These are phyloP conservation scores for Cheiracanthium punctorium DNA, from an alignment of 2,888 invertebrate genomes.

Conservation along the genomic window DNA sequence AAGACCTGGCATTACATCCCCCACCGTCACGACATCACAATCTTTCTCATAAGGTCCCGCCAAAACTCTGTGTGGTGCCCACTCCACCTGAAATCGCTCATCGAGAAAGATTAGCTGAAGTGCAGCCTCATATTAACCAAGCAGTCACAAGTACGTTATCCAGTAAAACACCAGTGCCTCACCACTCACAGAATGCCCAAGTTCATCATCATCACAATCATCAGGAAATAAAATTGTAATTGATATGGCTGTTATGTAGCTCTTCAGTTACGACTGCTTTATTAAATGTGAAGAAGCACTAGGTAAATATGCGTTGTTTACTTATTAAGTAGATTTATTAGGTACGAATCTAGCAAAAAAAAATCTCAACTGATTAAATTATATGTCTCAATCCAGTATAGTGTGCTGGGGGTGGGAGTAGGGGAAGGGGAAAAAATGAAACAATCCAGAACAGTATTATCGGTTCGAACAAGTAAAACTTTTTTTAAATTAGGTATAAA, in stretches of 20 bases:
- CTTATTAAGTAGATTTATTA: too few species aligned
- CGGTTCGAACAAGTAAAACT: too few species aligned
- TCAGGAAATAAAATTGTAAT: constrained; percentile 52
- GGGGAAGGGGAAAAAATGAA: too few species aligned
- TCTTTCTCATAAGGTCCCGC: constrained; percentile 32
- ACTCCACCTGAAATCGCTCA: constrained; percentile 36
- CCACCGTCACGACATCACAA: constrained; percentile 20
- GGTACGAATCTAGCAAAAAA: too few species aligned
- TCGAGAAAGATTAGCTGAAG: constrained; percentile 54
- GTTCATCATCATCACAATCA: constrained; percentile 39
- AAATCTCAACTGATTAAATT: too few species aligned
- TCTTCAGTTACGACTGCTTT: constrained; percentile 21
- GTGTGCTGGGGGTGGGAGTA: too few species aligned
- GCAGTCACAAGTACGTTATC: background rate
- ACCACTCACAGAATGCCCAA: constrained; percentile 43
- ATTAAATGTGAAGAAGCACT: constrained; percentile 15
- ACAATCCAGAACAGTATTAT: too few species aligned
- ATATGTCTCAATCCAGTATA: too few species aligned
- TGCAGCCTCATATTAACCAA: constrained; percentile 28
- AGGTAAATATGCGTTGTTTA: constrained; percentile 45
- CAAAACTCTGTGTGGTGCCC: constrained; percentile 35
- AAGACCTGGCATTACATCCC: constrained; percentile 41
- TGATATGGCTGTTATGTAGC: background rate
- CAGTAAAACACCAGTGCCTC: constrained; percentile 36
- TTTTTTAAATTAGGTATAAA: too few species aligned